Evolutionary conservation across 1,140 invertebrate species (phyloP).

Genomic region (Drosophila nigrodunni): DNA sequence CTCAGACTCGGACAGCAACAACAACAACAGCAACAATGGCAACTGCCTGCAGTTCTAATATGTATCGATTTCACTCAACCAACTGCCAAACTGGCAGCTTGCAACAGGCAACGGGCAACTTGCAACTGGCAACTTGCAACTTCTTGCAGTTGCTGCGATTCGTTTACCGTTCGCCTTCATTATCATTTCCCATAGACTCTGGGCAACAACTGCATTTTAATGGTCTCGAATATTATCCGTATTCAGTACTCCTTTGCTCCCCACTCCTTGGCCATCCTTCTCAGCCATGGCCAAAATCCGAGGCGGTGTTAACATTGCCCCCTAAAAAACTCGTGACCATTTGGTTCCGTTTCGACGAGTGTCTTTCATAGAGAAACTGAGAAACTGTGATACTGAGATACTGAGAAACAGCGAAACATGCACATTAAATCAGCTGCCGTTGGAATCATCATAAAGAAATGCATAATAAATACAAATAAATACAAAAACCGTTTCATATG

Average conservation of each 20-base stretch:
- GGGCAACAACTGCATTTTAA: constrained; percentile 64
- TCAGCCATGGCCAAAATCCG: constrained; percentile 47
- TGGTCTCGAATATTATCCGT: constrained; percentile 75
- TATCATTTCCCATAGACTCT: constrained; percentile 63
- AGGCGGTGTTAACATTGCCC: constrained; percentile 73
- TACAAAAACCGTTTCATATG: constrained; percentile 25
- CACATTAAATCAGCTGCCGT: constrained; percentile 68
- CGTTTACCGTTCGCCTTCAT: constrained; percentile 77
- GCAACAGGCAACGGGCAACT: constrained; percentile 26
- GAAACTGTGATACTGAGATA: constrained; percentile 16
- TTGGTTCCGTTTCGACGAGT: constrained; percentile 8
- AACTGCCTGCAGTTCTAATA: constrained; percentile 60
- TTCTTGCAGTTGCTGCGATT: constrained; percentile 53
- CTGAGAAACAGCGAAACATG: constrained; percentile 42
- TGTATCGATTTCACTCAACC: constrained; percentile 54
- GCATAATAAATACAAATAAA: constrained; percentile 45
- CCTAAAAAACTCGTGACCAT: constrained; percentile 71
- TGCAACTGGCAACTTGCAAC: constrained; percentile 21
- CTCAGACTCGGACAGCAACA: constrained; percentile 13
- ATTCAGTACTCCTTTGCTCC: constrained; percentile 47
- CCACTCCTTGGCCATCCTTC: constrained; percentile 7
- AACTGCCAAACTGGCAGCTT: constrained; percentile 19
- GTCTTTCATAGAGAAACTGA: background rate
- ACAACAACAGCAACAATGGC: constrained; percentile 7
- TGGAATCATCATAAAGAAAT: constrained; percentile 64